Conservation (phyloP, 2,797 vertebrate species). For the Gymnodraco acuticeps region DNA sequence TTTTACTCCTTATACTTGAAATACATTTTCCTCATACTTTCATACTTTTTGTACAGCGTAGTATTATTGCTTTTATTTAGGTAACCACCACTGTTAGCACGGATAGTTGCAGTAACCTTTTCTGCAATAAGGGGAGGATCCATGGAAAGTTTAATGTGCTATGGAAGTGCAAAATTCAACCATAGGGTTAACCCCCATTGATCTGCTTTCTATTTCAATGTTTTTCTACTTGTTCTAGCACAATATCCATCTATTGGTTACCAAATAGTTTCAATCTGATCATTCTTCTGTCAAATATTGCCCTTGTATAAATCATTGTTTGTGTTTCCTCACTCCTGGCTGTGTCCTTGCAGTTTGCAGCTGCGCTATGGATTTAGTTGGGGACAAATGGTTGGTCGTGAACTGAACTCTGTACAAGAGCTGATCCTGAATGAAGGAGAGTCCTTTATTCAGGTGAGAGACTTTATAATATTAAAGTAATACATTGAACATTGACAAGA, state of each 20-base stretch:
- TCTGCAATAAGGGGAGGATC: no score
- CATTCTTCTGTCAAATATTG: background rate
- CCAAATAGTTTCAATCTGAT: background rate
- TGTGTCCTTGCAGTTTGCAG: slow-evolving; percentile 47
- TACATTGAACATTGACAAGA: background rate
- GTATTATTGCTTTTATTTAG: no score
- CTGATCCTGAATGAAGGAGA: slow-evolving; percentile 38
- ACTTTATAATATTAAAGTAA: background rate
- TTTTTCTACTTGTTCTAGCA: background rate
- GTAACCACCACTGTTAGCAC: no score
- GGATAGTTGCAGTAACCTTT: no score
- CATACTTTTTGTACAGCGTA: no score
- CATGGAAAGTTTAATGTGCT: background rate
- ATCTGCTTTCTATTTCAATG: background rate
- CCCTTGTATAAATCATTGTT: no score
- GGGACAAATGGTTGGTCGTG: background rate
- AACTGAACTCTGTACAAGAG: rapidly evolving
- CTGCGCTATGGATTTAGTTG: slow-evolving; percentile 33
- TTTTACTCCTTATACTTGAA: no score
- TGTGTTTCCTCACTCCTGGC: background rate
- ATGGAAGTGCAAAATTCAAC: background rate
- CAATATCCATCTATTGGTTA: background rate
- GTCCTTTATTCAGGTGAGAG: slow-evolving; percentile 48
- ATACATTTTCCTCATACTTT: no score
- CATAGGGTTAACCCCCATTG: background rate